phyloP scores from a whole-genome alignment of 2,797 vertebrate genomes.

The Darevskia nairensis region DNA sequence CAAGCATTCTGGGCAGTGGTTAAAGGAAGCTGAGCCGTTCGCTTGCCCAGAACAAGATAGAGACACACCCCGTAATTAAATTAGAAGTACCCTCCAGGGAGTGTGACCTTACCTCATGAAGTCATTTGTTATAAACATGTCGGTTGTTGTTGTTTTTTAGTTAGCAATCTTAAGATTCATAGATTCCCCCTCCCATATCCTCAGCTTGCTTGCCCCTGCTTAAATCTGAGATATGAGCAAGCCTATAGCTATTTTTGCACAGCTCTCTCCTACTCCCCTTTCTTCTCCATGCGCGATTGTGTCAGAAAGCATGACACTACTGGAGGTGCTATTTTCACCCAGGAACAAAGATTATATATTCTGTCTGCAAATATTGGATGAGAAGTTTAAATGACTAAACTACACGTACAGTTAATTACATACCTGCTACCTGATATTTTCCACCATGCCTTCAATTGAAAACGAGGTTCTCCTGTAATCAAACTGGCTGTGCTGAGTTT shows the following conservation, averaged over 20 bases:
- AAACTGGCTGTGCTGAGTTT: not conserved
- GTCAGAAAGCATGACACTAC: fast-evolving
- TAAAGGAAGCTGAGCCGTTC: constrained; percentile 50
- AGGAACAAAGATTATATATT: fast-evolving
- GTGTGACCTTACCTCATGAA: constrained; percentile 46
- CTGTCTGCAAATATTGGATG: not conserved
- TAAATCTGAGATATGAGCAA: not conserved
- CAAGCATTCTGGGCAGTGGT: constrained; percentile 70
- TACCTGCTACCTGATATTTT: fast-evolving
- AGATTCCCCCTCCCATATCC: not conserved
- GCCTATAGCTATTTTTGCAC: not conserved
- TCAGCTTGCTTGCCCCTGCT: not conserved
- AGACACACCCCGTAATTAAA: constrained; percentile 75
- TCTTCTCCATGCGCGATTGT: fast-evolving
- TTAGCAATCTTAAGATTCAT: not conserved
- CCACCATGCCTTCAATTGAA: not conserved
- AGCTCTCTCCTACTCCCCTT: not conserved
- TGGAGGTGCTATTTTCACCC: fast-evolving
- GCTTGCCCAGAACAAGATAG: constrained; percentile 66
- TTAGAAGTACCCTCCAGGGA: constrained; percentile 71
- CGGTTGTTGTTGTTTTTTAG: not conserved
- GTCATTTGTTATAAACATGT: constrained; percentile 8
- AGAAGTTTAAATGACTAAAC: not conserved
- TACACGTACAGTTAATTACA: not conserved
- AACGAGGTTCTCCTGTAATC: not conserved